These are phyloP conservation scores for Caenorhabditis sp. DNA, from an alignment of 2,888 invertebrate genomes.

Conservation along the genomic window DNA sequence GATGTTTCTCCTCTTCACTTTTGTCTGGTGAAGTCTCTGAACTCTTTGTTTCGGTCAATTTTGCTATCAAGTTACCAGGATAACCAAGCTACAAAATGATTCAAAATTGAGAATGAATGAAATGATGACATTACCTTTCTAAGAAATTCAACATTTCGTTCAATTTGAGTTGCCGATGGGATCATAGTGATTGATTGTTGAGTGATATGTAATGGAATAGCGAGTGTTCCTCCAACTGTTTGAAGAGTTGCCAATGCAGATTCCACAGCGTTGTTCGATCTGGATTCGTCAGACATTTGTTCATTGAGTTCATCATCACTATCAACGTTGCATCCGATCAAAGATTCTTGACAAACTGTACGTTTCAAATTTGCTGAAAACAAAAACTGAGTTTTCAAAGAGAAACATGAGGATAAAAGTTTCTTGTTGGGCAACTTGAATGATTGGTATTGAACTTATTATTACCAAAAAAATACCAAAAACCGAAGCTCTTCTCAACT, in stretches of 20 bases:
- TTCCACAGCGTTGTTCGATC: background rate
- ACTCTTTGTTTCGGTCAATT: background rate
- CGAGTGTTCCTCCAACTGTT: conserved; percentile 9
- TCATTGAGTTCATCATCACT: conserved; percentile 44
- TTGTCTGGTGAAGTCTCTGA: conserved; percentile 23
- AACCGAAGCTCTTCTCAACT: no score
- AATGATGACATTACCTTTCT: background rate
- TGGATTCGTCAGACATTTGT: conserved; percentile 7
- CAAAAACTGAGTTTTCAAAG: background rate
- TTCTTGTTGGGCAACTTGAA: no score
- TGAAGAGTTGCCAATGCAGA: conserved; percentile 22
- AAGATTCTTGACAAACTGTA: conserved; percentile 44
- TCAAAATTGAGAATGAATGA: background rate
- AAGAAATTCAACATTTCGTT: conserved; percentile 23
- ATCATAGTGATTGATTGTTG: conserved; percentile 18
- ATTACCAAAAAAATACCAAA: no score
- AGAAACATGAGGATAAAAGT: no score
- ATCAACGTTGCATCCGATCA: conserved; percentile 37
- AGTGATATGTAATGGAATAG: conserved; percentile 11
- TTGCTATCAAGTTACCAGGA: conserved; percentile 6
- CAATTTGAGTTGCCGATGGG: conserved; percentile 15
- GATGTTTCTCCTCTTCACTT: conserved; percentile 28
- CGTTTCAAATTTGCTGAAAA: conserved; percentile 36
- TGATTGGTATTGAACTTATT: no score
- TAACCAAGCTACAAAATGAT: conserved; percentile 25